These are phyloP conservation scores for Tyria jacobaeae DNA, from an alignment of 2,888 invertebrate species.

Conservation along the genomic window DNA sequence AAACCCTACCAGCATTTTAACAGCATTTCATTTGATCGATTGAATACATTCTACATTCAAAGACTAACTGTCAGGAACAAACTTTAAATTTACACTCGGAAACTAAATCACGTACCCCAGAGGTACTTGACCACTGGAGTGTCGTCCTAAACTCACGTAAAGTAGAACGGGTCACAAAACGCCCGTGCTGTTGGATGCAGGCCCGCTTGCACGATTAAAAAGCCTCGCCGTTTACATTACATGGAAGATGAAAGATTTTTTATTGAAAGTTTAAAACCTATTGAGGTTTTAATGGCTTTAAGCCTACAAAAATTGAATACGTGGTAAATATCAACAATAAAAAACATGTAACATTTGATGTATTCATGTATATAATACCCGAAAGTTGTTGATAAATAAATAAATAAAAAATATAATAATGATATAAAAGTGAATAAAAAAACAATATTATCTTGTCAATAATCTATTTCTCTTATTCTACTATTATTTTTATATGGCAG, in stretches of 20 bases:
- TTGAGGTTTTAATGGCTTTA: background rate
- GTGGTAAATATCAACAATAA: background rate
- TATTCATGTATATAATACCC: too few species aligned
- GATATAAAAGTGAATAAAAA: too few species aligned
- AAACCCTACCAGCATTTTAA: background rate
- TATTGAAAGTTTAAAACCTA: slow-evolving; percentile 9
- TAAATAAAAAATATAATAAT: too few species aligned
- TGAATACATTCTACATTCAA: background rate
- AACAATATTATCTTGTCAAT: too few species aligned
- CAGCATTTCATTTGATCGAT: background rate
- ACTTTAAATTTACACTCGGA: slow-evolving; percentile 12
- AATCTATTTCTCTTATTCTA: too few species aligned
- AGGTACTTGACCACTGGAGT: slow-evolving; percentile 44
- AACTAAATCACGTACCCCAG: slow-evolving; percentile 19
- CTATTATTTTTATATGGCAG: too few species aligned
- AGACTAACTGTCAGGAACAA: background rate
- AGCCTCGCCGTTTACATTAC: slow-evolving; percentile 36
- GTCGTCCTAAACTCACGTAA: slow-evolving; percentile 19
- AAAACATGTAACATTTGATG: background rate
- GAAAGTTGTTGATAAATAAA: too few species aligned
- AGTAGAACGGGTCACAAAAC: slow-evolving; percentile 41
- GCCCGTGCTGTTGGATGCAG: slow-evolving; percentile 23
- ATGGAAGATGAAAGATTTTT: slow-evolving; percentile 31
- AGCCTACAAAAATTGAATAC: background rate
- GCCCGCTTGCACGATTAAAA: slow-evolving; percentile 46